Evolutionary conservation across 2,113 vertebrate species (phyloP).

Genomic region (Ibidorhyncha struthersii): DNA sequence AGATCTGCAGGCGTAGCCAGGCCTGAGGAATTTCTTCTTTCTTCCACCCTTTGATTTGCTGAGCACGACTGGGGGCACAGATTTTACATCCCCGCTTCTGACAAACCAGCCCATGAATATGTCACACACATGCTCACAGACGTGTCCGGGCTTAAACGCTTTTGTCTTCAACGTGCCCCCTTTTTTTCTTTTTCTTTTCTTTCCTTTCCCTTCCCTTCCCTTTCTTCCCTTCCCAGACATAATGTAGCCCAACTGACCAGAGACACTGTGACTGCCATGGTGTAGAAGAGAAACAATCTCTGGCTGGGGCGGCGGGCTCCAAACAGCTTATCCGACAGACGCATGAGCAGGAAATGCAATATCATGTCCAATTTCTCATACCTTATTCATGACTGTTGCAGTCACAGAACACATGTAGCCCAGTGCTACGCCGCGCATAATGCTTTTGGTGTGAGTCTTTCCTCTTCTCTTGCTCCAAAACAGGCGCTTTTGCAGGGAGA

Average conservation of each 20-base stretch:
- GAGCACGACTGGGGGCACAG: not conserved
- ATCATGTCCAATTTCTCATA: conserved; percentile 59
- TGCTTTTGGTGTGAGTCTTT: not conserved
- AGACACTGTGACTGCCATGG: not conserved
- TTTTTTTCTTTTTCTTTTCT: not conserved
- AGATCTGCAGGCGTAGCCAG: not conserved
- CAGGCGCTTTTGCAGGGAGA: not conserved
- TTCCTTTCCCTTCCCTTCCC: not conserved
- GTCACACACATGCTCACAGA: conserved; percentile 14
- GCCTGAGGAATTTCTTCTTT: not conserved
- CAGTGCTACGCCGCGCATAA: fast-evolving
- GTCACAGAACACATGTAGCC: not conserved
- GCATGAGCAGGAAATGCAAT: conserved; percentile 55
- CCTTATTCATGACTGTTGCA: conserved; percentile 26
- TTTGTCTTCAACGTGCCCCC: not conserved
- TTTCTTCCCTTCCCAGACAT: not conserved
- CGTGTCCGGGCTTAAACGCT: not conserved
- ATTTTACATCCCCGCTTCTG: not conserved
- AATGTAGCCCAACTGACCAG: not conserved
- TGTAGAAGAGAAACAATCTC: conserved; percentile 44
- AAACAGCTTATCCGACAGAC: conserved; percentile 33
- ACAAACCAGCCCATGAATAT: not conserved
- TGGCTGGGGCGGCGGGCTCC: not conserved
- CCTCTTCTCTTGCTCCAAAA: not conserved
- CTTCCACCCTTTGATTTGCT: conserved; percentile 41